Conservation (phyloP, 2,797 vertebrate genomes). For the Neomorphus geoffroyi region DNA sequence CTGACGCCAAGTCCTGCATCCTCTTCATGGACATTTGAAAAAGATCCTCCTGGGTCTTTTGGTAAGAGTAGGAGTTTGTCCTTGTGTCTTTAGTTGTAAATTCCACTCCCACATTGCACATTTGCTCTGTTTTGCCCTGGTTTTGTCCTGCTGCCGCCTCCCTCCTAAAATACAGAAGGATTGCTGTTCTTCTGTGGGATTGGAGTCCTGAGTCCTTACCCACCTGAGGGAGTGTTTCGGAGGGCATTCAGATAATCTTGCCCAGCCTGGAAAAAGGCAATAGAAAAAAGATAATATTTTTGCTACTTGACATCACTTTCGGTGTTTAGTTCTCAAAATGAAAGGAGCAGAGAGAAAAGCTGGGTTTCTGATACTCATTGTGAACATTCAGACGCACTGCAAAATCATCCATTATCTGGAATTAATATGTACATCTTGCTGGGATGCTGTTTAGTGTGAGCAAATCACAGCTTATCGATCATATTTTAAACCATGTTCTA, state of each 20-base stretch:
- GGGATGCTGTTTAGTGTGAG: neutral
- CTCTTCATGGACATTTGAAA: neutral
- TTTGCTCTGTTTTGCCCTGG: neutral
- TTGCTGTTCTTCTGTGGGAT: neutral
- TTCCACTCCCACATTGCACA: constrained; percentile 21
- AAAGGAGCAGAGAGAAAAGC: neutral
- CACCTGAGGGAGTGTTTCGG: neutral
- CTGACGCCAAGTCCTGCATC: neutral
- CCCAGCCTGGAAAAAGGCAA: neutral
- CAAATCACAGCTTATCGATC: neutral
- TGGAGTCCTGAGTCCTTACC: neutral
- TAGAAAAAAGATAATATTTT: neutral
- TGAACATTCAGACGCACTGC: neutral
- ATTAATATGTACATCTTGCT: neutral
- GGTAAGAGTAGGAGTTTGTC: constrained; percentile 45
- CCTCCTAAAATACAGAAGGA: neutral
- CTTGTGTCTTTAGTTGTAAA: neutral
- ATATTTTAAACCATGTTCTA: neutral
- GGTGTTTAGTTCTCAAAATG: neutral
- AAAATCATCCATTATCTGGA: neutral
- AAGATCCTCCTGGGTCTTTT: neutral
- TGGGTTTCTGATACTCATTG: neutral
- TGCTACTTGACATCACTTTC: neutral
- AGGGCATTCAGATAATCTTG: neutral
- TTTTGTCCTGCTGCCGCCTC: neutral